phyloP scores from a whole-genome alignment of 2,113 vertebrate species.

The Crotalus horridus region DNA sequence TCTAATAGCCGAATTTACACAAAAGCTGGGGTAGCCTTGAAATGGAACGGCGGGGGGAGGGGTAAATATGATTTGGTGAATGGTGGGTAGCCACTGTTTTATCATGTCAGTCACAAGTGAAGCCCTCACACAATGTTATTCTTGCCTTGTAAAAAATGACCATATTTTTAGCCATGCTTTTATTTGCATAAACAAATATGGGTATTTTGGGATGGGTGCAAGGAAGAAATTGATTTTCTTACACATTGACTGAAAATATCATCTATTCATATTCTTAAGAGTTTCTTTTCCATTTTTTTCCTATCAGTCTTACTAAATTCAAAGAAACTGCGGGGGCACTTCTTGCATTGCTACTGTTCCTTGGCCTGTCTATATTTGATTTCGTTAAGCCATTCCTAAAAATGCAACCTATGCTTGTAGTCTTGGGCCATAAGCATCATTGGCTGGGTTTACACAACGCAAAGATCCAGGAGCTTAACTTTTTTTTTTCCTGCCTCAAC shows the following conservation, averaged over 20 bases:
- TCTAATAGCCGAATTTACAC: too few species aligned
- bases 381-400: neutral
- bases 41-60: too few species aligned
- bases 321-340: neutral
- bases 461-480: too few species aligned
- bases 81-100: too few species aligned
- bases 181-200: neutral
- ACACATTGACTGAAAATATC: neutral
- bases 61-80: too few species aligned
- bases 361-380: neutral
- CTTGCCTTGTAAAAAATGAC: neutral
- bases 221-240: neutral
- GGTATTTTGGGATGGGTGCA: neutral
- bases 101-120: too few species aligned
- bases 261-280: neutral
- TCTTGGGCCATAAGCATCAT: too few species aligned
- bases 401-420: neutral
- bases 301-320: neutral
- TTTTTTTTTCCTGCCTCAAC: too few species aligned
- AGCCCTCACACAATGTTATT: too few species aligned
- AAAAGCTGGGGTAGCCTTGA: too few species aligned
- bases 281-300: neutral
- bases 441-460: too few species aligned
- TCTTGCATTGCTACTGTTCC: neutral
- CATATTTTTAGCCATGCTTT: neutral